A percentile compares a stretch with the other conserved stretches of the same genome.
phyloP scores from a whole-genome alignment of 64 coral and sea anemone genomes.

The Pocillopora verrucosa region DNA sequence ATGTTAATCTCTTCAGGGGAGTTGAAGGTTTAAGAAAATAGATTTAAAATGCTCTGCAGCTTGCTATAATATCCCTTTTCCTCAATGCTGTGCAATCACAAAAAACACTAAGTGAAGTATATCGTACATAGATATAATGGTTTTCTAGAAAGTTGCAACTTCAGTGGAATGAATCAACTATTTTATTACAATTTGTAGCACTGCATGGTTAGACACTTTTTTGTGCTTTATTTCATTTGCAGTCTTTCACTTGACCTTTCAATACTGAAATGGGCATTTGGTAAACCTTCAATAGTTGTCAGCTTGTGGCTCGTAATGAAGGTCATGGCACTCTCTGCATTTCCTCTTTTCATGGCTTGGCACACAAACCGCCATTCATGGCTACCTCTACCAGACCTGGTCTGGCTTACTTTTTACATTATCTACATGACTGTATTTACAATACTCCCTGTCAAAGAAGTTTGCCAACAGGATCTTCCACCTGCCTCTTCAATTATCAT shows the following conservation, averaged over 20 bases:
- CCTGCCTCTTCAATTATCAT: slow-evolving; percentile 90
- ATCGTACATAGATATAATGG: too few relatives aligned
- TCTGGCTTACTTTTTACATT: slow-evolving; percentile 74
- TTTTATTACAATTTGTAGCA: too few relatives aligned
- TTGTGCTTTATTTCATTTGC: slow-evolving; percentile 16
- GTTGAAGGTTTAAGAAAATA: too few relatives aligned
- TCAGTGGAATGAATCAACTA: too few relatives aligned
- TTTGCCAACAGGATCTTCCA: slow-evolving; percentile 66
- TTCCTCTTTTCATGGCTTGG: slow-evolving; percentile 89
- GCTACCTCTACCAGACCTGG: slow-evolving; percentile 47
- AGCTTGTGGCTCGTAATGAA: slow-evolving; percentile 92
- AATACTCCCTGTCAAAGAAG: slow-evolving; percentile 86
- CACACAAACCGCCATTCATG: slow-evolving; percentile 50
- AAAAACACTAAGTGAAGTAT: too few relatives aligned
- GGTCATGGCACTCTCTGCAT: slow-evolving; percentile 59
- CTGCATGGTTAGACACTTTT: too few relatives aligned
- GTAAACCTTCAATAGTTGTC: slow-evolving; percentile 77
- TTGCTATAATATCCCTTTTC: too few relatives aligned
- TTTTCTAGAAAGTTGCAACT: too few relatives aligned
- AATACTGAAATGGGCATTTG: slow-evolving; percentile 88
- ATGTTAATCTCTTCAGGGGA: too few relatives aligned
- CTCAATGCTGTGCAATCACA: too few relatives aligned
- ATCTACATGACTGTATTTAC: slow-evolving; percentile 68
- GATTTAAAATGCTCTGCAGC: too few relatives aligned
- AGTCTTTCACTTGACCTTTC: slow-evolving; percentile 82